Evolutionary conservation across 2,797 vertebrate genomes (phyloP).

Genomic region (Tauraco hartlaubi): DNA sequence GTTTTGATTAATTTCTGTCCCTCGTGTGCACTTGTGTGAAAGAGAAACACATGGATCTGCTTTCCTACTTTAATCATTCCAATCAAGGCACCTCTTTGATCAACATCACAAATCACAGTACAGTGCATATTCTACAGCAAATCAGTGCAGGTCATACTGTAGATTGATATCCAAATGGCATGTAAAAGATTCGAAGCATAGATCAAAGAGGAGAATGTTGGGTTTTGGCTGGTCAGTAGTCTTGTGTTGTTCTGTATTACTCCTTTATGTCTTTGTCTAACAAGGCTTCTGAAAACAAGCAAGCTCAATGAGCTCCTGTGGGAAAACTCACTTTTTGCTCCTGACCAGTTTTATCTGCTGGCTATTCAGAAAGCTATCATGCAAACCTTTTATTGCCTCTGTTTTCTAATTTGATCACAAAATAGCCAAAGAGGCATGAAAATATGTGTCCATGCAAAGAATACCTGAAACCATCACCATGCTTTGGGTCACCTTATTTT

Average conservation of each 20-base stretch:
- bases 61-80: conserved; percentile 22
- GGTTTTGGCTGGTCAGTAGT: neutral
- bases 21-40: neutral
- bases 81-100: conserved; percentile 49
- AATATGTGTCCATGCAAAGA: neutral
- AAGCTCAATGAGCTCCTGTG: neutral
- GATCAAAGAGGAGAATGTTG: conserved; percentile 30
- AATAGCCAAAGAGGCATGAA: neutral
- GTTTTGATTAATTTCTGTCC: neutral
- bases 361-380: neutral
- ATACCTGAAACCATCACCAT: neutral
- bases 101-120: conserved; percentile 13
- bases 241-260: neutral
- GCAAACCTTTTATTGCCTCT: neutral
- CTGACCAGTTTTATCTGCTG: neutral
- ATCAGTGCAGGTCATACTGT: neutral
- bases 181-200: neutral
- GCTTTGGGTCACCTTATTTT: neutral
- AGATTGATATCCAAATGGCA: conserved; percentile 21
- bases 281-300: neutral
- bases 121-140: neutral
- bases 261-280: neutral
- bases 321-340: neutral
- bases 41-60: neutral
- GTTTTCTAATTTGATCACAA: neutral